These are phyloP conservation scores for Macrophya annulata DNA, from an alignment of 2,888 invertebrate genomes.

Conservation along the genomic window DNA sequence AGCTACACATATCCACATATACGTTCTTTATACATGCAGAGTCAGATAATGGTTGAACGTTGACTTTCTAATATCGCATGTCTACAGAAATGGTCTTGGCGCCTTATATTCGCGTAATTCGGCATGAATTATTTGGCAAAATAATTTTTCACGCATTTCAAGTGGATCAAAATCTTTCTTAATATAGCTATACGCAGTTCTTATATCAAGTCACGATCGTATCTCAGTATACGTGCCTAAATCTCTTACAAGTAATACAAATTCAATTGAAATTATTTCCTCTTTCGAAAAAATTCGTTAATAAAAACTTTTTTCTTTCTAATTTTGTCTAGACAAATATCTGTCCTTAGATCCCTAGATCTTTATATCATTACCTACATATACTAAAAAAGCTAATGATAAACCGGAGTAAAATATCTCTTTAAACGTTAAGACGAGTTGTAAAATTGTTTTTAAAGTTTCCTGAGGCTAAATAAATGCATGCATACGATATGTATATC, in stretches of 20 bases:
- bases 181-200: not conserved
- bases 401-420: not conserved
- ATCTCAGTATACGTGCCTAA: not conserved
- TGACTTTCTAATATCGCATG: conserved; percentile 56
- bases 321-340: too few species aligned
- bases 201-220: not conserved
- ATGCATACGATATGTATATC: not conserved
- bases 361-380: too few species aligned
- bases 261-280: not conserved
- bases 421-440: not conserved
- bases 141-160: conserved; percentile 46
- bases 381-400: too few species aligned
- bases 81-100: not conserved
- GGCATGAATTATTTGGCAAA: not conserved
- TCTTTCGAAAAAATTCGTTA: not conserved
- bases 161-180: not conserved
- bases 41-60: conserved; percentile 9
- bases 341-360: too few species aligned
- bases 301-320: too few species aligned
- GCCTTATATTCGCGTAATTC: not conserved
- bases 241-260: not conserved
- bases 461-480: not conserved
- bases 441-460: not conserved
- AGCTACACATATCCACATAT: not conserved
- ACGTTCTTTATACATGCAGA: not conserved